These are phyloP conservation scores for Drosophila acutilabella DNA, from an alignment of 2,888 invertebrate genomes.

Conservation along the genomic window DNA sequence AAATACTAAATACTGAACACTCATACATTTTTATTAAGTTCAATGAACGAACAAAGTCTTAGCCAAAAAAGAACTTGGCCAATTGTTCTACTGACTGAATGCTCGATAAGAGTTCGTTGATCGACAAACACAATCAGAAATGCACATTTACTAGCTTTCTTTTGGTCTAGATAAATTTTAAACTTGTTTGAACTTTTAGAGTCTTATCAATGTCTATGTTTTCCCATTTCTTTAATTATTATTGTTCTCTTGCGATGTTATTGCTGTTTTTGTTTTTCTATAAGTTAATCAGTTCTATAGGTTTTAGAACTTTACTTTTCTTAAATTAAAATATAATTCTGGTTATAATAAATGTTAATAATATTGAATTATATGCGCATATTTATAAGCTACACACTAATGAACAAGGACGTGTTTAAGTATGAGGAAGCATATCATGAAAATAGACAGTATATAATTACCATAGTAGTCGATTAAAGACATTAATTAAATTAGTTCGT, in stretches of 20 bases:
- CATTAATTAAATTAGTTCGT: background rate
- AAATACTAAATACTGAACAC: conserved; percentile 10
- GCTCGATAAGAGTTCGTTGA: conserved; percentile 46
- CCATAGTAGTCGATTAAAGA: background rate
- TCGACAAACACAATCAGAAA: conserved; percentile 39
- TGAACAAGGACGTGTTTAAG: no score
- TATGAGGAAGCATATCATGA: background rate
- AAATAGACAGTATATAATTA: background rate
- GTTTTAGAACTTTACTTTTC: no score
- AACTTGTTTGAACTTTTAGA: conserved; percentile 34
- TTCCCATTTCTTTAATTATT: conserved; percentile 2
- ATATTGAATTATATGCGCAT: no score
- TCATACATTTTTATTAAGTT: conserved; percentile 22
- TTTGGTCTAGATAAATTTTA: conserved; percentile 21
- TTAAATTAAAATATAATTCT: no score
- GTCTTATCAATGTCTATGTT: conserved; percentile 41
- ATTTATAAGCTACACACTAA: no score
- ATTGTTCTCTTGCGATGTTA: background rate
- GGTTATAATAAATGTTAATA: no score
- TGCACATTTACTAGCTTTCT: conserved; percentile 22
- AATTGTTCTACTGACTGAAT: conserved; percentile 38
- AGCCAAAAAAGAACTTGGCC: conserved; percentile 43
- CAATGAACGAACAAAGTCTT: conserved; percentile 39
- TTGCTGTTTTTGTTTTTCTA: no score
- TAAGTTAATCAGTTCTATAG: no score